phyloP scores from a whole-genome alignment of 2,797 vertebrate genomes.

The Gymnodraco acuticeps region DNA sequence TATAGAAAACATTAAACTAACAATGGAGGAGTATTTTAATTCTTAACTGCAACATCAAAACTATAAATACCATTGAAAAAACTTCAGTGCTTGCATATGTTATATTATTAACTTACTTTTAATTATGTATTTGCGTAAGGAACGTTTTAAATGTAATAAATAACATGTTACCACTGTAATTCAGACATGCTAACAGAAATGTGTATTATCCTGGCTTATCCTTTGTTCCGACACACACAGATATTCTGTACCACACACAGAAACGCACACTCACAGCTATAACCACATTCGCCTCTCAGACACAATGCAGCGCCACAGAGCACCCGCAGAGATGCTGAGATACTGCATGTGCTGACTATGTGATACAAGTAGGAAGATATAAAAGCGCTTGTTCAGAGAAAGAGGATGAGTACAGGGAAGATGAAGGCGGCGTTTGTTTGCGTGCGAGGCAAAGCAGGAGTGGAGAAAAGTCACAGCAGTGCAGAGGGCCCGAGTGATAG shows the following conservation, averaged over 20 bases:
- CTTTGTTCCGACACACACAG: background rate
- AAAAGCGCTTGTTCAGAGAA: conserved; percentile 73
- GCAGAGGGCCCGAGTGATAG: conserved; percentile 56
- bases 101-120: background rate
- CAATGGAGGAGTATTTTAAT: background rate
- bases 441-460: conserved; percentile 53
- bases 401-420: conserved; percentile 60
- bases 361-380: conserved; percentile 61
- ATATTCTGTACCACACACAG: conserved; percentile 11
- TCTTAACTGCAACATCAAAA: background rate
- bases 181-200: background rate
- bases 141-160: background rate
- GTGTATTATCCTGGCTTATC: background rate
- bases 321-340: conserved; percentile 66
- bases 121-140: background rate
- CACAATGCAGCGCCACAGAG: conserved; percentile 37
- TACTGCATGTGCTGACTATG: conserved; percentile 70
- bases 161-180: background rate
- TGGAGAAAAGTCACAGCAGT: conserved; percentile 60
- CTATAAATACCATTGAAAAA: too few relatives aligned
- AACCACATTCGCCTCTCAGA: conserved; percentile 22
- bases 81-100: too few relatives aligned
- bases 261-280: conserved; percentile 18
- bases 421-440: conserved; percentile 70
- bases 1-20: background rate